phyloP scores from a whole-genome alignment of 2,797 vertebrate species.

The Urophycis tenuis region DNA sequence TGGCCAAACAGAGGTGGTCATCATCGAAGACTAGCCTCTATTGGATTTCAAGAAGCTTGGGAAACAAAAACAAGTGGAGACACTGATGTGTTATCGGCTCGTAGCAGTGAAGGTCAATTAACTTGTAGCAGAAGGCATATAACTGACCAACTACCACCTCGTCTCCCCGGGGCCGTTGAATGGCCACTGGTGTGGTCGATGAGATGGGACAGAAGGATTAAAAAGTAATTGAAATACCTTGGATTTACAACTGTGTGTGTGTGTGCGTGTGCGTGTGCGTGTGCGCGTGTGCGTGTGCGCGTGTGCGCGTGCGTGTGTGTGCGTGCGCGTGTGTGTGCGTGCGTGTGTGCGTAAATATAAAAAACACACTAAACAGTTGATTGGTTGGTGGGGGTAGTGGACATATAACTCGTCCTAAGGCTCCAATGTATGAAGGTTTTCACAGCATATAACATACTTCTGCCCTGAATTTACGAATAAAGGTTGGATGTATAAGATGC shows the following conservation, averaged over 20 bases:
- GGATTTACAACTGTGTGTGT: neutral
- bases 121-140: neutral
- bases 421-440: neutral
- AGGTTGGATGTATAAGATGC: neutral
- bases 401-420: no score
- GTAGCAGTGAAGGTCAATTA: neutral
- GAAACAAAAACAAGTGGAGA: neutral
- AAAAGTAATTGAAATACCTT: no score
- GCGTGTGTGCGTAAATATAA: no score
- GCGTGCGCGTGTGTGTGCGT: no score
- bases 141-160: neutral
- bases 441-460: neutral
- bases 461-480: neutral
- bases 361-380: no score
- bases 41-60: neutral
- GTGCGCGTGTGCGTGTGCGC: no score
- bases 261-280: no score
- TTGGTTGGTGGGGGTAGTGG: no score
- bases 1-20: neutral
- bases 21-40: neutral
- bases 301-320: no score
- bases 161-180: no score
- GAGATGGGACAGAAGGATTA: no score
- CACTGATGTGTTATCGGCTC: neutral
- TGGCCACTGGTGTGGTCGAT: no score